These are phyloP conservation scores for Sepiola atlantica DNA, from an alignment of 2,888 invertebrate species.

Conservation along the genomic window DNA sequence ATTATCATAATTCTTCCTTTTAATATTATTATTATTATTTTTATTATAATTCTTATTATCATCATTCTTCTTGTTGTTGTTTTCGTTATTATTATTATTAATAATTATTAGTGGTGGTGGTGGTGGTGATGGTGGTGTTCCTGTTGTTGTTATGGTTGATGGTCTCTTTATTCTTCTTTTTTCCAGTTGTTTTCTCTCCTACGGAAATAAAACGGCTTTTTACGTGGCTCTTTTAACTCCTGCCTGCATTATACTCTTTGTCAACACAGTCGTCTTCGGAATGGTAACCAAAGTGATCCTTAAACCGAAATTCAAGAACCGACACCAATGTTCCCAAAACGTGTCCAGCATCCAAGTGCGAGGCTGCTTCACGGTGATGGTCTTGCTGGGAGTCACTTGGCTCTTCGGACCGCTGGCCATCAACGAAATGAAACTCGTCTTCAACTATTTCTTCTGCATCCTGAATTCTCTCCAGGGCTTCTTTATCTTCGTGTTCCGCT, in stretches of 20 bases:
- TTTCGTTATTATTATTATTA: neutral
- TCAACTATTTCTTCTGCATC: constrained; percentile 70
- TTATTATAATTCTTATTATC: neutral
- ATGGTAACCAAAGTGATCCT: constrained; percentile 69
- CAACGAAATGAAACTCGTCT: constrained; percentile 65
- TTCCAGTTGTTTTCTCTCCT: constrained; percentile 75
- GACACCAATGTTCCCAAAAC: constrained; percentile 49
- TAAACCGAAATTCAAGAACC: constrained; percentile 65
- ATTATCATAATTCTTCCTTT: neutral
- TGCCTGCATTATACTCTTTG: constrained; percentile 73
- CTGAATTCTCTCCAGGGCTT: constrained; percentile 71
- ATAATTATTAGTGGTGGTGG: too few species aligned
- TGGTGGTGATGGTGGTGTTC: neutral
- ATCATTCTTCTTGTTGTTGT: neutral
- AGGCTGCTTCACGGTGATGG: constrained; percentile 70
- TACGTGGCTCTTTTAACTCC: constrained; percentile 75
- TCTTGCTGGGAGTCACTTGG: constrained; percentile 71
- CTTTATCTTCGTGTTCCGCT: constrained; percentile 69
- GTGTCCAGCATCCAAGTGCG: constrained; percentile 61
- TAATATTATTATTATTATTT: constrained; percentile 23
- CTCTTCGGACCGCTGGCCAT: constrained; percentile 70
- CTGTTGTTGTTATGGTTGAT: neutral
- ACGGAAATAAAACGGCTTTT: constrained; percentile 72
- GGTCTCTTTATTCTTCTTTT: constrained; percentile 35
- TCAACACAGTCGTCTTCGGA: constrained; percentile 75